A percentile compares a stretch with the other conserved stretches of the same genome.
Conservation (phyloP, 2,888 invertebrate genomes). For the Gibbula magus region DNA sequence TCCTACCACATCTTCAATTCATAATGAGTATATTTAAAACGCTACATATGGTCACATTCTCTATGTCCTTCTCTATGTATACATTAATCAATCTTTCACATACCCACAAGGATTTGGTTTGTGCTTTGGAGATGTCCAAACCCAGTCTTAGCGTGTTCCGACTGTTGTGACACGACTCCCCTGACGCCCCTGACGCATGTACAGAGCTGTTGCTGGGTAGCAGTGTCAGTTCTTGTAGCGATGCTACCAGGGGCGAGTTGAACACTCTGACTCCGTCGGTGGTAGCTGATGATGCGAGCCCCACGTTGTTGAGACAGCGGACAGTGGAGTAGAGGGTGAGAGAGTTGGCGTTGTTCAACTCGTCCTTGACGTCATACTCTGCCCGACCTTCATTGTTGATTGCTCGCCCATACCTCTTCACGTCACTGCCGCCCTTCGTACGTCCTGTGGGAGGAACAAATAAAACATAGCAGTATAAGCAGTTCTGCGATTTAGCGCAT, state of each 20-base stretch:
- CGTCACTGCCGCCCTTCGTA: slow-evolving; percentile 2
- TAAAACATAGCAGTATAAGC: too few species aligned
- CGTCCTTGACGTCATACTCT: background rate
- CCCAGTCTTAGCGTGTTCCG: slow-evolving; percentile 6
- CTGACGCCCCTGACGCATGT: background rate
- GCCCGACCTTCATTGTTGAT: background rate
- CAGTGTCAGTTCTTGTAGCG: background rate
- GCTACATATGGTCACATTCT: too few species aligned
- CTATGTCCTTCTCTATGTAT: too few species aligned
- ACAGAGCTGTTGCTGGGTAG: background rate
- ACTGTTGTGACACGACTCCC: slow-evolving; percentile 9
- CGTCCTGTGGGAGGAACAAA: background rate
- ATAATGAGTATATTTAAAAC: too few species aligned
- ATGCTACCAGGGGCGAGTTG: background rate
- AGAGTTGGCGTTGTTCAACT: background rate
- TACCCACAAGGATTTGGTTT: too few species aligned
- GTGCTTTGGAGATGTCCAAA: background rate
- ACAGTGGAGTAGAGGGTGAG: slow-evolving; percentile 31
- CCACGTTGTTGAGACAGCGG: slow-evolving; percentile 37
- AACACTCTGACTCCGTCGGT: slow-evolving; percentile 29
- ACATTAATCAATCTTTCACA: too few species aligned
- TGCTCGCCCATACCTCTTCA: background rate
- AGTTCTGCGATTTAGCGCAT: too few species aligned
- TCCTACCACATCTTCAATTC: too few species aligned
- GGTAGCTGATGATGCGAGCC: slow-evolving; percentile 1